Conservation (phyloP, 2,888 invertebrate genomes). For the Drosophila diplacantha region DNA sequence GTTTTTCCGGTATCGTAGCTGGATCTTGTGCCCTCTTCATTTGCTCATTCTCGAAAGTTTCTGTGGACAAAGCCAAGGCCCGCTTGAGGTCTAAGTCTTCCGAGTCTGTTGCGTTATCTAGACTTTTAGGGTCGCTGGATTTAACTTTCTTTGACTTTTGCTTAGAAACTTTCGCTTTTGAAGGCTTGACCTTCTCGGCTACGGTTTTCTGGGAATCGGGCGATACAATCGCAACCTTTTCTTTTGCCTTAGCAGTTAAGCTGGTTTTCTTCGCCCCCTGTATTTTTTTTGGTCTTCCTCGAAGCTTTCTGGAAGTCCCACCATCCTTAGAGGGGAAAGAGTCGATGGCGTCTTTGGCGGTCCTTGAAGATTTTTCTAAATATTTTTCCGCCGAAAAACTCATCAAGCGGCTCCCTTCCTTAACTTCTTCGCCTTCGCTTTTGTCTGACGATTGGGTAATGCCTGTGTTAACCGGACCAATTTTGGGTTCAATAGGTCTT, state of each 20-base stretch:
- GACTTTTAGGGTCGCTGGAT: background rate
- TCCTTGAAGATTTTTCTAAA: no score
- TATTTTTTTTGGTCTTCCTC: background rate
- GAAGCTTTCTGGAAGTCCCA: background rate
- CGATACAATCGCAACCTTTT: background rate
- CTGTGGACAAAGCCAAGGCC: conserved; percentile 48
- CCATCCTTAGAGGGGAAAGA: background rate
- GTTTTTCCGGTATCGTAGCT: background rate
- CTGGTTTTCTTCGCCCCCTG: background rate
- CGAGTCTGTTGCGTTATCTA: background rate
- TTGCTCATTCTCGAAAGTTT: conserved; percentile 38
- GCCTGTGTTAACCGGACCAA: background rate
- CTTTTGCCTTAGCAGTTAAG: background rate
- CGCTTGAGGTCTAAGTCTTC: conserved; percentile 35
- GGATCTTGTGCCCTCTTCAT: background rate
- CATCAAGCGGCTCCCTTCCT: background rate
- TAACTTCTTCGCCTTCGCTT: background rate
- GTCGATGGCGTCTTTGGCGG: background rate
- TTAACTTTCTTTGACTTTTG: background rate
- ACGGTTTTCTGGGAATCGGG: background rate
- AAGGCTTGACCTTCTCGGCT: background rate
- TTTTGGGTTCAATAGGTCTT: background rate
- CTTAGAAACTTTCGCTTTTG: background rate
- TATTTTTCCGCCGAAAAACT: no score
- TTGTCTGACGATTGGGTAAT: background rate